Base-by-base conservation (phyloP, 1,140 invertebrate species). In the Drosophila dunni region DNA sequence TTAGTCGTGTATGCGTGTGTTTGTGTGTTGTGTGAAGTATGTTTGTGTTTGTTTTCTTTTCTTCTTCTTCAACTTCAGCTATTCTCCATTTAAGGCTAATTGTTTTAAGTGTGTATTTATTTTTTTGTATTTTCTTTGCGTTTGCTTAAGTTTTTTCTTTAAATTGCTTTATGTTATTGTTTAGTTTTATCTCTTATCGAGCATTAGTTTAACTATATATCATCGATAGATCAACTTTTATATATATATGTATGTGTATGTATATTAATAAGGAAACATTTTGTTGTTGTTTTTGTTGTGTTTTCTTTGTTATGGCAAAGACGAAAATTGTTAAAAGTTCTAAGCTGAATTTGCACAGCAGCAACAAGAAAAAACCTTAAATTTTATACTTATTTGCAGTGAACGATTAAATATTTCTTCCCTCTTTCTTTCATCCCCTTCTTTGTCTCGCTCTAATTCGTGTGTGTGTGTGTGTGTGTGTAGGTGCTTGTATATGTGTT, bases 201-300 rank as follows among this genome's bases (percentile, higher is more conserved):
- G 53, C 58, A 50, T 79, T 88, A 86, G 74, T 88, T 86, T 46
- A 76, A 73, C 76, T 81, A 71, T 46, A 64, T 64, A 61, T 73
- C 64, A 77, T 70, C 75, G 58, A 75, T 62, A 66, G 17, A 50
- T 50, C 10, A 36, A 62, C 62, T 64, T 71, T 20, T 77, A 50
- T 50, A 70, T 13, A 45, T 20, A 46, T 24, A 48, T 48, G 10
- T 48, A 48, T 24, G 9, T 48, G 24, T 48, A 10, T 66, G 44
- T 58, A 72, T 64, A 61, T 61, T 56, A 56, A 75, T 73, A 77
- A 75, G 79, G 79, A 70, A 79, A 82, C 76, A 79, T 79, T 68
- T 20, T n/a, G 7, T 38, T 62, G 33, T 33, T 53, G 24, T 20
- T 60, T 40, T 64, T 48, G 44, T 48, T 40, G 38, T 50, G 20